Evolutionary conservation across 2,797 vertebrate species (phyloP), one percentile per base, ranked within the genome.

Genomic region (Craterocephalus amniculus): DNA sequence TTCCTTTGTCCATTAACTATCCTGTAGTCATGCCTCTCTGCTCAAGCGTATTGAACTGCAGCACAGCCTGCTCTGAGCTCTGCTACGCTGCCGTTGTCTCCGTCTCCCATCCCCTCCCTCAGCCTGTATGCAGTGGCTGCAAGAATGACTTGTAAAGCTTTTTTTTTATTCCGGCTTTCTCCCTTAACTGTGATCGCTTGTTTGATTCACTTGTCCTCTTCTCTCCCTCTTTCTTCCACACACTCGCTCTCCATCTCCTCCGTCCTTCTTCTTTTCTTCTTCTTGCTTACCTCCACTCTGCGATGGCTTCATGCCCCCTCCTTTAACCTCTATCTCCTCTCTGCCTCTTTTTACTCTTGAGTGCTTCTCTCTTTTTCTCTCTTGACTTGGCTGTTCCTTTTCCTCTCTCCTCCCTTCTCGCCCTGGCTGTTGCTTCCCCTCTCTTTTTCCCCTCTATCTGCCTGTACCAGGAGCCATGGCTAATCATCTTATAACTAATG

Each of bases 401-500:
- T 49, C 66, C 67, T 83, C 62, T 71, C 70, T 82, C 76, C 81
- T 62, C 77, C 69, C 91, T 73, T 91, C 72, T 92, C 79, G 52
- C 64, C 74, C 85, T 79, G 84, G 72, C 79, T 89, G 76, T 88
- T 79, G 72, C 86, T 88, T 77, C 83, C 49, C 74, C 52, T 89
- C 77, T 87, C 83, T 91, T 70, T 91, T 69, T 48, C 91, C 79
- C 91, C 79, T 94, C 78, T 94, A 77, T 94, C 89, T 96, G 95
- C 95, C 95, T 97, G 95, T 95, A 97, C 95, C 96, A 99, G 98
- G 98, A 96, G 96, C 96, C 95, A 98, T 99, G 97, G 98, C 97
- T 97, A 99, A 99, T 94, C 98, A 99, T 96, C 97, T 99, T 96
- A 97, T 99, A 97, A 99, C 97, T 97, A 99, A 98, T 96, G 97